These are phyloP conservation scores for Heliopora coerulea DNA, from an alignment of 92 coral and sea anemone species.

Conservation along the genomic window DNA sequence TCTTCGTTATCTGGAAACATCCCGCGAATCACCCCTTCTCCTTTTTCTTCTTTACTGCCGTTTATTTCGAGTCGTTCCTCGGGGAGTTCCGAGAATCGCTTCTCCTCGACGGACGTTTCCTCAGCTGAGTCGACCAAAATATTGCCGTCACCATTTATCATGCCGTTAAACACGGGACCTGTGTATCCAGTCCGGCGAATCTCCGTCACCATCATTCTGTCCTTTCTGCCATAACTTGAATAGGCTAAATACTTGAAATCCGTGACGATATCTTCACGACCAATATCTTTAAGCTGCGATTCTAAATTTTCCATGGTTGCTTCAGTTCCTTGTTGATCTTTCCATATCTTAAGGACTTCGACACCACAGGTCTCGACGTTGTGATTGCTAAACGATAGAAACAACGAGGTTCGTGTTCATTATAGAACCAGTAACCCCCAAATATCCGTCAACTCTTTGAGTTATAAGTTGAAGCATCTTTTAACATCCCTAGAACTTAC, in stretches of 20 bases:
- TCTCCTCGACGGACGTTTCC: constrained; percentile 26
- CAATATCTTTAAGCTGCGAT: constrained; percentile 69
- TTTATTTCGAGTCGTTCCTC: constrained; percentile 46
- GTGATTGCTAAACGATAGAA: constrained; percentile 3
- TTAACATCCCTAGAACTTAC: no score
- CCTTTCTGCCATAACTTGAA: constrained; percentile 78
- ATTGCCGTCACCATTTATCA: constrained; percentile 15
- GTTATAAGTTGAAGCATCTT: no score
- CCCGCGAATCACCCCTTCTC: constrained; percentile 71
- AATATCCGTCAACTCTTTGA: no score
- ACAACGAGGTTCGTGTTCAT: no score
- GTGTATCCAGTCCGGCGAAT: constrained; percentile 29
- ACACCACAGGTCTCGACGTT: constrained; percentile 59
- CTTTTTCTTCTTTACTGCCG: constrained; percentile 47
- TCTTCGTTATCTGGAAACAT: constrained; percentile 89
- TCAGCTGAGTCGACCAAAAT: constrained; percentile 16
- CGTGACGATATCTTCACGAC: constrained; percentile 73
- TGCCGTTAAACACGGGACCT: not conserved
- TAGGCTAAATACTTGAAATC: constrained; percentile 91
- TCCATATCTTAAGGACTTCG: constrained; percentile 82
- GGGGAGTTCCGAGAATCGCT: constrained; percentile 41
- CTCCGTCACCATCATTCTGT: constrained; percentile 68
- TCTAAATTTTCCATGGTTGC: constrained; percentile 90
- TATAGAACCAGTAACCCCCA: no score
- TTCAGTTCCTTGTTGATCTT: constrained; percentile 77